phyloP scores from a whole-genome alignment of 1,140 invertebrate genomes.

The Dolichoris vasculosae region DNA sequence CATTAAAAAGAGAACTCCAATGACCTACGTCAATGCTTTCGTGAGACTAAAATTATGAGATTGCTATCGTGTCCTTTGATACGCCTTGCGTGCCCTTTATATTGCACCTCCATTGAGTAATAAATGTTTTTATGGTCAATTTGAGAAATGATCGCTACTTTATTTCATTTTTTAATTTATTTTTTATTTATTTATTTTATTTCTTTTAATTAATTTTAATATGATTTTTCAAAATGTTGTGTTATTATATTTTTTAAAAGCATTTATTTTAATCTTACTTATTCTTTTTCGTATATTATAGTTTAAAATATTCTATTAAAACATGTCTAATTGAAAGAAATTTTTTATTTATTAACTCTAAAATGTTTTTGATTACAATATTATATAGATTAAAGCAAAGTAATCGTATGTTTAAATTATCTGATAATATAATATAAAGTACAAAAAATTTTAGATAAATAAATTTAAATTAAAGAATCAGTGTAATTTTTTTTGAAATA shows the following conservation, averaged over 20 bases:
- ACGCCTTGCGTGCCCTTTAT: background rate
- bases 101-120: background rate
- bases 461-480: background rate
- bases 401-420: background rate
- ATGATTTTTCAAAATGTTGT: no score
- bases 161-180: no score
- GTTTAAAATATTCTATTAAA: no score
- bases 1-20: conserved; percentile 37
- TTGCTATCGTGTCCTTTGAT: background rate
- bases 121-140: background rate
- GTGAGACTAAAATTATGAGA: background rate
- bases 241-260: no score
- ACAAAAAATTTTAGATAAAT: background rate
- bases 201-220: no score
- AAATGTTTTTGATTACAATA: background rate
- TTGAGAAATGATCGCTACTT: background rate
- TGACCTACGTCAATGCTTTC: conserved; percentile 62
- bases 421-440: background rate
- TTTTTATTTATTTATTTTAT: background rate
- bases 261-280: no score
- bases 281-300: no score
- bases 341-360: background rate
- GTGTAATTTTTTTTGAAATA: no score
- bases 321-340: background rate
- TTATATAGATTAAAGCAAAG: background rate